Evolutionary conservation across 2,888 invertebrate genomes (phyloP), one percentile per base, ranked within the genome.

Genomic region (Sinodicranocentrus sp.): DNA sequence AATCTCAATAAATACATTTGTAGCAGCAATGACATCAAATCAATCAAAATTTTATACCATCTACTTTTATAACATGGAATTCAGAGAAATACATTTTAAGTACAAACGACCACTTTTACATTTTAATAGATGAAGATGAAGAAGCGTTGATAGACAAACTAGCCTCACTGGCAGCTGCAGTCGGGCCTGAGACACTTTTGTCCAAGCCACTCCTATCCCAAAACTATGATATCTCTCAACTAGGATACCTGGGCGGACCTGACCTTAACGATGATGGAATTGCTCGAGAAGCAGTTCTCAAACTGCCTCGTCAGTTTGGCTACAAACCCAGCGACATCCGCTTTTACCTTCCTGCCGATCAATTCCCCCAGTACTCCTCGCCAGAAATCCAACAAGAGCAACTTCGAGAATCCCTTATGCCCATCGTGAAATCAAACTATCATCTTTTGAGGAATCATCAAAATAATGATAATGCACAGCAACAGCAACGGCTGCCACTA

Each of bases 101-200:
- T n/a, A n/a, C n/a, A n/a, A n/a, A n/a, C n/a, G n/a, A n/a, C n/a
- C n/a, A n/a, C n/a, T n/a, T n/a, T n/a, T n/a, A n/a, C n/a, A 39
- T 39, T 23, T n/a, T 84, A 71, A 33, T 23, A 82, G 84, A 77
- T 54, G 87, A 87, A 33, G 87, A 88, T 44, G 88, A 88, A 54
- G 88, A 88, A 68, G 87, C 85, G 0, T 21, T 88, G 17, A 87
- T 88, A 25, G 88, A 87, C 67, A 76, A 63, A 75, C 48, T 88
- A 25, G 88, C 88, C 17, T 76, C 85, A 3, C 21, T 86, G n/a
- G 83, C 84, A 3, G 79, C 77, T n/a, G 82, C 80, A 57, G 80
- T 78, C 44, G 78, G 83, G 71, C 59, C 73, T 23, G 73, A 72
- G 21, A 65, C 44, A 54, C 48, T 77, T 25, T 67, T 82, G 54